phyloP scores from a whole-genome alignment of 2,797 vertebrate species.

The Acropternis orthonyx region DNA sequence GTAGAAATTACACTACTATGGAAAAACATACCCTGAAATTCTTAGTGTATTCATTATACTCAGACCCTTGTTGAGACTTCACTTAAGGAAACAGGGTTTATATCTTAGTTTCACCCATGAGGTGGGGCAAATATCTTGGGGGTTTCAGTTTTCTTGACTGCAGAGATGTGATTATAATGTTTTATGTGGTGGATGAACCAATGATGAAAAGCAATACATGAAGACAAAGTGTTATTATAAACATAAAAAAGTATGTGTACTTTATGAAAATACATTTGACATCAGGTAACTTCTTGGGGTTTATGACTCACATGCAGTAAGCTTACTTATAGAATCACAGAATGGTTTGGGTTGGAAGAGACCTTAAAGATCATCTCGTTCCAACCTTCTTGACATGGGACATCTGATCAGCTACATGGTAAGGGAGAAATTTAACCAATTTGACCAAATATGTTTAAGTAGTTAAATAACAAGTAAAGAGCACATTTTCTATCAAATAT shows the following conservation, averaged over 20 bases:
- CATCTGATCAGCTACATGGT: neutral
- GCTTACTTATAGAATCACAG: neutral
- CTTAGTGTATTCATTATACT: neutral
- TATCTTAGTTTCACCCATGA: neutral
- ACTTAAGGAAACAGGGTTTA: neutral
- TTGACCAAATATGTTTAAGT: neutral
- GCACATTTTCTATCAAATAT: neutral
- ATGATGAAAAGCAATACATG: neutral
- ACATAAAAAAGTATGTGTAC: neutral
- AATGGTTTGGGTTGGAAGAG: neutral
- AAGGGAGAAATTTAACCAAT: neutral
- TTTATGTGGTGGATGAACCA: neutral
- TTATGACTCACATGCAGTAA: neutral
- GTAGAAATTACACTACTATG: neutral
- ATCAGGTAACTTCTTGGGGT: neutral
- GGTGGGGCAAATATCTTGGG: neutral
- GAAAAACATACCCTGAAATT: neutral
- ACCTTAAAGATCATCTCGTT: neutral
- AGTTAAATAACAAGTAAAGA: neutral
- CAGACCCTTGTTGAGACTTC: neutral
- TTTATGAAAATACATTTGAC: neutral
- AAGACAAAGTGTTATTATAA: neutral
- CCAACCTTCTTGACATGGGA: neutral
- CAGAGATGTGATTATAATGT: neutral
- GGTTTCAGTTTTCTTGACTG: neutral